Evolutionary conservation across 1,140 invertebrate species (phyloP), one percentile per base, ranked within the genome.

Genomic region (Pogonomyrmex barbatus): DNA sequence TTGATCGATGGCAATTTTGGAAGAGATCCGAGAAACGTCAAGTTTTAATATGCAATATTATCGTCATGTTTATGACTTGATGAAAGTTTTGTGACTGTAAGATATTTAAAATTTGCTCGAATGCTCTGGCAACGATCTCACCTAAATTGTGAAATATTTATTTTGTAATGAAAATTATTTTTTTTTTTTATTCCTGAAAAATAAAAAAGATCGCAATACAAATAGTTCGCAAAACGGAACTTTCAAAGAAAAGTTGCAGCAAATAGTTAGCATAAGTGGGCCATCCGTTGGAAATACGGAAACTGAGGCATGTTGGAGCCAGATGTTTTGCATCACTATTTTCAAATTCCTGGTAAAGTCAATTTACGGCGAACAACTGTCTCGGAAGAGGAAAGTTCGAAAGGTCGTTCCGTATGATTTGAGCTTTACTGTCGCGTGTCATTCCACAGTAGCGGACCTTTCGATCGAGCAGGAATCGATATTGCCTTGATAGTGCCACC

Each of bases 371-470:
- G 47, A 70, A 17, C 50, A 33, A 45, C 39, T 70, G 17, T 56
- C 56, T 81, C 17, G 24, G n/a, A n/a, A 17, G 17, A 30, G 42
- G 68, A 39, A 68, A 54, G 14, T 70, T 56, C n/a, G 39, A 81
- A 70, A 45, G 30, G 17, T 54, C 50, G 77, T 81, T 70, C 9
- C 36, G 50, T 45, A 8, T 81, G 50, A 71, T 70, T 81, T 71
- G 78, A 81, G 12, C 52, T 81, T 71, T 71, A 70, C 12, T 33
- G 50, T 50, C 50, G 50, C n/a, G 33, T 42, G 50, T 70, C 68
- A 36, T 45, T 81, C 39, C 50, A 71, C 78, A 2, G 78, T 81
- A 71, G 78, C 78, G 6, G 4, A 56, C 65, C 78, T 70, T 68
- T 81, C 78, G 78, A 71, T 79, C 67, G 65, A 54, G 30, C n/a